Conservation (phyloP, 2,888 invertebrate species). For the Pherbina coryleti region DNA sequence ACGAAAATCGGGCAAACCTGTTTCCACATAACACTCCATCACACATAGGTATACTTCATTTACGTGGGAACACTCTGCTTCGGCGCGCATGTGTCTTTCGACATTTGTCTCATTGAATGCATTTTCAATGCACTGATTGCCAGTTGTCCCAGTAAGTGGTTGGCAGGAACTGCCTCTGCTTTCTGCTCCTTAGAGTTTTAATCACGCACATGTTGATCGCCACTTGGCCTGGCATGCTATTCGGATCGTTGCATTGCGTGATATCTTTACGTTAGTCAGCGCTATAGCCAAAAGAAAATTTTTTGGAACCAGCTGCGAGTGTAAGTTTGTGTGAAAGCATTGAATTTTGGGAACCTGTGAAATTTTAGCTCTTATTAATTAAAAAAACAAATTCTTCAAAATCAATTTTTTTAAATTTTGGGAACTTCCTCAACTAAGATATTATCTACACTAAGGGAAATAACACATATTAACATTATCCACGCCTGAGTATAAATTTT, state of each 20-base stretch:
- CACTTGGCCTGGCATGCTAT: neutral
- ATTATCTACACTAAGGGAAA: no score
- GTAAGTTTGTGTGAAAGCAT: neutral
- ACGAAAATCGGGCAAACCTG: conserved; percentile 28
- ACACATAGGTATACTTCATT: neutral
- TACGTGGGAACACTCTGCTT: neutral
- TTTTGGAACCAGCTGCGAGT: neutral
- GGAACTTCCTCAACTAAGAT: no score
- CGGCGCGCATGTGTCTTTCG: neutral
- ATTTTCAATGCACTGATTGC: neutral
- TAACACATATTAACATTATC: no score
- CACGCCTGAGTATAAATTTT: no score
- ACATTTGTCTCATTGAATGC: neutral
- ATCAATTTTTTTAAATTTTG: no score
- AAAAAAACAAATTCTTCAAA: no score
- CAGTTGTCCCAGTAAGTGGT: neutral
- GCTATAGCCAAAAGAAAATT: neutral
- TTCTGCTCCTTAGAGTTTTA: neutral
- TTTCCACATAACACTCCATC: neutral
- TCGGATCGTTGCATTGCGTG: neutral
- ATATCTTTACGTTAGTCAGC: neutral
- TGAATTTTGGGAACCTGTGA: neutral
- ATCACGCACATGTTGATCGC: neutral
- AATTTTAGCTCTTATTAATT: no score
- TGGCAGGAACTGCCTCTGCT: conserved; percentile 11